phyloP scores from a whole-genome alignment of 2,888 invertebrate genomes.

The Luperina testacea region DNA sequence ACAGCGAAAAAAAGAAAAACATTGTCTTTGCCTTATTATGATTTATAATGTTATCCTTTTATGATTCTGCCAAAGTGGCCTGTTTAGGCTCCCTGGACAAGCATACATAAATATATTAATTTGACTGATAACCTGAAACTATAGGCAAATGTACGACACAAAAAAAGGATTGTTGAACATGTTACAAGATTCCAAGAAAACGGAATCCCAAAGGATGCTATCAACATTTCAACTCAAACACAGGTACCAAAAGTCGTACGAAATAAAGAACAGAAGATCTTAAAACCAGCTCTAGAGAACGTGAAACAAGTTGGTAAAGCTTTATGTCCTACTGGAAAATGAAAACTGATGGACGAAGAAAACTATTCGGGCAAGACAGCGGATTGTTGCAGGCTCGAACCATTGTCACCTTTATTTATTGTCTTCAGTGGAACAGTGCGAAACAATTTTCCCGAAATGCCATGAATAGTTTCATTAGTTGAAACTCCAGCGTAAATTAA shows the following conservation, averaged over 20 bases:
- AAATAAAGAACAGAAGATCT: neutral
- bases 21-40: too few relatives aligned
- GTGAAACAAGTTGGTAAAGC: slow-evolving; percentile 2
- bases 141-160: neutral
- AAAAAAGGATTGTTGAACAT: neutral
- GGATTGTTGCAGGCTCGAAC: slow-evolving; percentile 26
- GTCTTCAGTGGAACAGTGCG: slow-evolving; percentile 13
- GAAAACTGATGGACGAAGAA: slow-evolving; percentile 44
- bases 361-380: slow-evolving; percentile 23
- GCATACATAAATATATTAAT: neutral
- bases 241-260: neutral
- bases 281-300: slow-evolving; percentile 4
- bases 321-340: slow-evolving; percentile 26
- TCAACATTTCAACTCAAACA: neutral
- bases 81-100: too few relatives aligned
- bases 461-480: slow-evolving; percentile 47
- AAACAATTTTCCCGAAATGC: slow-evolving; percentile 32
- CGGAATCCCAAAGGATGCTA: neutral
- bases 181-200: neutral
- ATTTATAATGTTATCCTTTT: too few relatives aligned
- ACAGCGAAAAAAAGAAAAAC: too few relatives aligned
- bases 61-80: too few relatives aligned
- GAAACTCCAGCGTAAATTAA: slow-evolving; percentile 46
- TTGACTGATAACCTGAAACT: neutral
- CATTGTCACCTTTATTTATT: slow-evolving; percentile 41